Evolutionary conservation across 2,113 vertebrate species (phyloP).

Genomic region (Isurus oxyrinchus): DNA sequence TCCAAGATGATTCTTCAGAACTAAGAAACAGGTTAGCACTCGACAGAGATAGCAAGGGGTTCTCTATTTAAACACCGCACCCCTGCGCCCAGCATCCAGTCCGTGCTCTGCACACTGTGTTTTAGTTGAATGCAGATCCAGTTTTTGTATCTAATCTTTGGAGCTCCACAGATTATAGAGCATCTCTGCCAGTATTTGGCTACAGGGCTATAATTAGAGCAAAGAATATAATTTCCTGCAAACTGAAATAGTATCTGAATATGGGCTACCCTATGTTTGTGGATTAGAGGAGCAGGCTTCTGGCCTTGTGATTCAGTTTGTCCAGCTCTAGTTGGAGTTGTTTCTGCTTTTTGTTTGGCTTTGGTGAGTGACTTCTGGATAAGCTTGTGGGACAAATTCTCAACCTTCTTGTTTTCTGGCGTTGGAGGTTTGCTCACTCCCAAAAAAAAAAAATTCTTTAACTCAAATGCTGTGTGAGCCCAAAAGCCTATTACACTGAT

Average conservation of each 20-base stretch:
- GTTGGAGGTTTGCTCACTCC: background rate
- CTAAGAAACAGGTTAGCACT: background rate
- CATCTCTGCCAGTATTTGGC: background rate
- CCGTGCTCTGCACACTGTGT: background rate
- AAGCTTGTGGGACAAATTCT: background rate
- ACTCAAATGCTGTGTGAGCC: no score
- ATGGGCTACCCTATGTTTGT: background rate
- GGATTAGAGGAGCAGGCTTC: background rate
- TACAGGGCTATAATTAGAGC: background rate
- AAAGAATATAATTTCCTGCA: slow-evolving; percentile 12
- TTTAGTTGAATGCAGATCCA: background rate
- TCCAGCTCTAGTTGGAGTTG: background rate
- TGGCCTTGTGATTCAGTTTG: background rate
- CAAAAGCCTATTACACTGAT: no score
- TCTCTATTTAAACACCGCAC: background rate
- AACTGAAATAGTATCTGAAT: background rate
- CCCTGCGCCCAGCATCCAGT: background rate
- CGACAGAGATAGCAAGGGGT: background rate
- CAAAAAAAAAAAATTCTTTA: no score
- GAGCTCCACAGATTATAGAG: background rate
- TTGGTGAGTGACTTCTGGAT: background rate
- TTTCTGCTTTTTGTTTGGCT: background rate
- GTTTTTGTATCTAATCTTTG: no score
- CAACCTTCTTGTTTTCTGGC: background rate
- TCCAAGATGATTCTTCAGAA: no score